Evolutionary conservation across 2,888 invertebrate species (phyloP), one percentile per base, ranked within the genome.

Genomic region (Lottia scabra): DNA sequence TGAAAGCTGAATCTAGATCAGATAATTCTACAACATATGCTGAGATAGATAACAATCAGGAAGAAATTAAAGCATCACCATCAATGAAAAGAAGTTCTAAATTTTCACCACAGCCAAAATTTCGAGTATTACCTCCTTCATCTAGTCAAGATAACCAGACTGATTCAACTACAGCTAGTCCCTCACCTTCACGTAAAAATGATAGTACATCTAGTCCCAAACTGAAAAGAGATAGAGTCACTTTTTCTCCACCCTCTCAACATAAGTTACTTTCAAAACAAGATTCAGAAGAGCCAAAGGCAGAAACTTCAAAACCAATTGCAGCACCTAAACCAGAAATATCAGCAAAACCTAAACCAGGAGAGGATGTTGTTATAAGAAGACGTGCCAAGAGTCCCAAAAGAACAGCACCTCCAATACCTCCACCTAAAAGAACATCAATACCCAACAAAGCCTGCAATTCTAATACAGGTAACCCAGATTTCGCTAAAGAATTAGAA

Each of bases 361-460:
- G 80, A 19, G 75, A 78, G 27, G 75, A 70, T 38, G 76, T 82
- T 8, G 79, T 84, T 8, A 71, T 82, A 46, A 77, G 84, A 38
- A 19, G 56, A 56, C 71, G 84, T 65, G 80, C 84, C 10, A 85
- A 85, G 72, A 85, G 84, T 70, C 85, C 85, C 5, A 85, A 85
- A 69, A 77, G 84, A 44, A 74, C 74, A 27, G 76, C 80, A 1
- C 83, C 85, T 2, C 84, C 85, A 10, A 72, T 73, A 2, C 74
- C 80, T 8, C 80, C 79, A 1, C 72, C 80, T 10, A 68, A 65
- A 19, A 63, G 81, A n/a, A 65, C 75, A 0, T 77, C 78, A 4
- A 71, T 79, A 63, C 78, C 78, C 16, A 76, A 76, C 27, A 72
- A 75, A 15, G 63, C 67, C 15, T 65, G 72, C 19, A 77, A 78